Evolutionary conservation across 2,113 vertebrate species (phyloP).

Genomic region (Aphelocoma coerulescens): DNA sequence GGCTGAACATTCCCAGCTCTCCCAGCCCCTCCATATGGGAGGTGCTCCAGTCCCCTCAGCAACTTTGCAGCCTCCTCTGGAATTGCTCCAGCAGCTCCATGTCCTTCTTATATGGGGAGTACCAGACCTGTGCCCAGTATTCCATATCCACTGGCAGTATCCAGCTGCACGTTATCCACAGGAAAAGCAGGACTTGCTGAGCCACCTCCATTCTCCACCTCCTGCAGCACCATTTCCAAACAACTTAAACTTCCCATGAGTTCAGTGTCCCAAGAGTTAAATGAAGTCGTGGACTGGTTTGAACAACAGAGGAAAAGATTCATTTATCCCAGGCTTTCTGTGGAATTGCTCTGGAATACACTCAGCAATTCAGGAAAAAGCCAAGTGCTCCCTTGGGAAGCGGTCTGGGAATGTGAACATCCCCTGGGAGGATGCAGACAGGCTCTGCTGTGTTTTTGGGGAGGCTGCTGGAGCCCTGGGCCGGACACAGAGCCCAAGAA

Average conservation of each 20-base stretch:
- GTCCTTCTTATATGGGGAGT: not conserved
- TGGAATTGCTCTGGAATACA: not conserved
- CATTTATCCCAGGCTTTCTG: not conserved
- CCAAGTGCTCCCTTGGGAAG: not conserved
- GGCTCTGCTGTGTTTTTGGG: accelerated
- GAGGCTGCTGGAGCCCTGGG: not conserved
- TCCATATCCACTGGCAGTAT: not conserved
- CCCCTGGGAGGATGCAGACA: not conserved
- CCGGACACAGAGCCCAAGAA: accelerated
- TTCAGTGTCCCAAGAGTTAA: not conserved
- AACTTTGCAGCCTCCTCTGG: not conserved
- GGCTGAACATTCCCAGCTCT: not conserved
- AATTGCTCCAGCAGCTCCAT: not conserved
- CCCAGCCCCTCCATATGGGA: not conserved
- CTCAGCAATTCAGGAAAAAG: not conserved
- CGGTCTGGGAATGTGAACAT: not conserved
- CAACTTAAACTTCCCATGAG: not conserved
- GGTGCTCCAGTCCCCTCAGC: not conserved
- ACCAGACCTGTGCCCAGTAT: not conserved
- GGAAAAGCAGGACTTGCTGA: not conserved
- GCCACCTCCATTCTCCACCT: not conserved
- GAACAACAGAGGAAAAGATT: not conserved
- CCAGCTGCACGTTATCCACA: not conserved
- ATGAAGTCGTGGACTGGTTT: not conserved
- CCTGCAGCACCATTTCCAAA: not conserved